phyloP scores from a whole-genome alignment of 92 coral and sea anemone genomes.

The Ricordea florida region DNA sequence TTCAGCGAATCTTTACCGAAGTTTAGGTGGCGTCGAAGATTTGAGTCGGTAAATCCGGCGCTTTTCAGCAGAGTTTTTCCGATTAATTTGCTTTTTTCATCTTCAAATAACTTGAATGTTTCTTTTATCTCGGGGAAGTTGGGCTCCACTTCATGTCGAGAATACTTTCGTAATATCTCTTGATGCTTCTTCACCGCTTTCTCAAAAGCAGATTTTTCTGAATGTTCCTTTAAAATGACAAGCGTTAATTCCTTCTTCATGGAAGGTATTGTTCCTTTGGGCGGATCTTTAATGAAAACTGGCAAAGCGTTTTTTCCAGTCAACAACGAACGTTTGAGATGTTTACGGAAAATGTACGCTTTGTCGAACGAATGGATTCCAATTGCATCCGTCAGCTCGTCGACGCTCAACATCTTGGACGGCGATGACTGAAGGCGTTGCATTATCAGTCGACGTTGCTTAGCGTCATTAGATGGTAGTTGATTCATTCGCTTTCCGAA shows the following conservation, averaged over 20 bases:
- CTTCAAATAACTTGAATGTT: background rate
- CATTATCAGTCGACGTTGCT: background rate
- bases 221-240: background rate
- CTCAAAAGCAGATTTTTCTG: background rate
- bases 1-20: background rate
- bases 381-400: conserved; percentile 1
- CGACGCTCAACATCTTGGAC: conserved; percentile 1
- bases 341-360: background rate
- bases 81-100: background rate
- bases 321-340: background rate
- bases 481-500: too few species aligned
- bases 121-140: conserved; percentile 4
- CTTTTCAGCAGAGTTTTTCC: conserved; percentile 1
- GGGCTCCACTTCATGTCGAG: background rate
- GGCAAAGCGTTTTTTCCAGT: conserved; percentile 1
- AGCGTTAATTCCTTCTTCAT: background rate
- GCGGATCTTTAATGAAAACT: conserved; percentile 1
- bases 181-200: background rate
- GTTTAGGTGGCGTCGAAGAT: background rate
- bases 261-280: background rate
- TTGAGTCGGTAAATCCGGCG: conserved; percentile 6
- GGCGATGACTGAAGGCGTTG: background rate
- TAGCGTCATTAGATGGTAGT: background rate
- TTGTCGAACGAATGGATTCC: background rate
- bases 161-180: background rate